Evolutionary conservation across 2,888 invertebrate genomes (phyloP).

Genomic region (Scrobipalpa costella): DNA sequence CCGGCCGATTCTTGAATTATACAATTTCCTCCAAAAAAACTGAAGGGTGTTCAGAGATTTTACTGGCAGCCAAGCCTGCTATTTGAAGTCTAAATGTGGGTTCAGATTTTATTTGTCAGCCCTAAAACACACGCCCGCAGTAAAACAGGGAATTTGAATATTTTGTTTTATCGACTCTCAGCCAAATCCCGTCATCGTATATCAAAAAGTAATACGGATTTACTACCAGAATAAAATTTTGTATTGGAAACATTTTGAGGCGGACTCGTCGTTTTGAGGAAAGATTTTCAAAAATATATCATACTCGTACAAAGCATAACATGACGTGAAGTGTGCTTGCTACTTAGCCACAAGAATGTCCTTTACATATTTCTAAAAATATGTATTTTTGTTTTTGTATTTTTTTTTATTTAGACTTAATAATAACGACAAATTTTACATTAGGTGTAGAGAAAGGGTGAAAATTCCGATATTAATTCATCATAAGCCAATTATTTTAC

Average conservation of each 20-base stretch:
- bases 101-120: constrained; percentile 28
- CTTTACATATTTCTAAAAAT: too few relatives aligned
- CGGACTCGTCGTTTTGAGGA: neutral
- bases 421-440: too few relatives aligned
- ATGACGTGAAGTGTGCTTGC: too few relatives aligned
- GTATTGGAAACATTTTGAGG: neutral
- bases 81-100: neutral
- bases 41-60: neutral
- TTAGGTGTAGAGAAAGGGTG: too few relatives aligned
- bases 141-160: constrained; percentile 24
- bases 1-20: neutral
- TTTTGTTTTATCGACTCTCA: constrained; percentile 25
- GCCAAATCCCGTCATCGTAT: constrained; percentile 23
- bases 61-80: neutral
- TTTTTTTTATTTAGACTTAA: too few relatives aligned
- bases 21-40: neutral
- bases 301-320: neutral
- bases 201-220: constrained; percentile 29
- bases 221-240: constrained; percentile 23
- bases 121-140: constrained; percentile 23
- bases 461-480: too few relatives aligned
- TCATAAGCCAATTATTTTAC: too few relatives aligned
- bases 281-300: neutral
- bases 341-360: too few relatives aligned
- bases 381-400: too few relatives aligned